Conservation (phyloP, 2,888 invertebrate species). For the Perizoma affinitatum region DNA sequence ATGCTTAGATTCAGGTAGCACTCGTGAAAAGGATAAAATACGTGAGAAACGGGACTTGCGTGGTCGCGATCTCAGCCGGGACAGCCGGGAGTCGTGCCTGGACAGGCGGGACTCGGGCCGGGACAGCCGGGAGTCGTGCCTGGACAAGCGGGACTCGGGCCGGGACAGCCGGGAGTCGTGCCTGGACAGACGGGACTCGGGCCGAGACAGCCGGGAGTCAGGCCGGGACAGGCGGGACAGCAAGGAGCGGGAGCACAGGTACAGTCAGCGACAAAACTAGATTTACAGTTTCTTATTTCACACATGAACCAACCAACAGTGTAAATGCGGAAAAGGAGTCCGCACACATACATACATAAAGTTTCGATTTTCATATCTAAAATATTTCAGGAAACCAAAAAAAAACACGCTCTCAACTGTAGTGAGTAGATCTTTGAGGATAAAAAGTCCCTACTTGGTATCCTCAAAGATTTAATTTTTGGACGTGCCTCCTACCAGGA, state of each 20-base stretch:
- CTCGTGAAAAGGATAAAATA: slow-evolving; percentile 76
- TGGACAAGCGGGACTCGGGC: slow-evolving; percentile 71
- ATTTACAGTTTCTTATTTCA: too few relatives aligned
- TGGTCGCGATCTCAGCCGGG: slow-evolving; percentile 68
- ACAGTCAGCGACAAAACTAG: too few relatives aligned
- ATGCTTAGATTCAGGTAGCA: slow-evolving; percentile 78
- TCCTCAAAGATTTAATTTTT: too few relatives aligned
- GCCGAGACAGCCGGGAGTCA: slow-evolving; percentile 61
- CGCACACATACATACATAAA: too few relatives aligned
- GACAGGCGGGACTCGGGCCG: slow-evolving; percentile 70
- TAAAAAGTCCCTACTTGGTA: too few relatives aligned
- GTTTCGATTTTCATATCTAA: too few relatives aligned
- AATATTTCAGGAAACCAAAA: too few relatives aligned
- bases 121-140: slow-evolving; percentile 68
- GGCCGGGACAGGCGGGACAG: slow-evolving; percentile 75
- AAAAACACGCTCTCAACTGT: too few relatives aligned
- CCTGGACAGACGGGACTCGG: slow-evolving; percentile 72
- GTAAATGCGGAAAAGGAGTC: too few relatives aligned
- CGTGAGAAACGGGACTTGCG: slow-evolving; percentile 71
- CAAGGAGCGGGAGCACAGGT: slow-evolving; percentile 60
- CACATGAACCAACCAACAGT: too few relatives aligned
- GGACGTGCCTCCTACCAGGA: too few relatives aligned
- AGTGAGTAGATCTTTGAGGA: too few relatives aligned
- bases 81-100: slow-evolving; percentile 71
- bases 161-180: slow-evolving; percentile 68